Conservation (phyloP, 2,888 invertebrate genomes). For the Empis stercorea region DNA sequence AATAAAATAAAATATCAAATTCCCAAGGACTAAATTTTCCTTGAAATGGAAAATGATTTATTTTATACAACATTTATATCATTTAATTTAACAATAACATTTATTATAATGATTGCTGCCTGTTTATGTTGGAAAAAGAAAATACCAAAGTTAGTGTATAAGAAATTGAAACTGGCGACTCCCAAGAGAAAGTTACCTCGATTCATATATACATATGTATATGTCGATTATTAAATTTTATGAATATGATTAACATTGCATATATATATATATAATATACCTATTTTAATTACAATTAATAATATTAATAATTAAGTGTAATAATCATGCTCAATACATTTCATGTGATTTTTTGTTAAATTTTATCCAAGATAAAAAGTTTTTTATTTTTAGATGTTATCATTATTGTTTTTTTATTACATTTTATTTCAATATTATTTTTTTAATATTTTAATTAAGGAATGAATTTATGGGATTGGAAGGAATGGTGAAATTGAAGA, state of each 20-base stretch:
- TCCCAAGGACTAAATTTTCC: neutral
- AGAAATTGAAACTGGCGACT: no score
- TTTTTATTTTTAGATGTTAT: no score
- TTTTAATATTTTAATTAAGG: constrained; percentile 32
- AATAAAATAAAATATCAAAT: no score
- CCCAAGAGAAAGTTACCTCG: no score
- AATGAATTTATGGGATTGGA: constrained; percentile 57
- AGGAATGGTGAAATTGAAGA: constrained; percentile 59
- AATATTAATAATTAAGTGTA: no score
- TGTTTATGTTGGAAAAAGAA: constrained; percentile 65
- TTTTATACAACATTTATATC: neutral
- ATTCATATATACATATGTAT: no score
- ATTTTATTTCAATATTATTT: constrained; percentile 3
- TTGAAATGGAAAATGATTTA: neutral
- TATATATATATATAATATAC: no score
- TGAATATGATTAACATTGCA: no score
- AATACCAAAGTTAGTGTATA: constrained; percentile 57
- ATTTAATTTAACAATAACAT: neutral
- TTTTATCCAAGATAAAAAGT: no score
- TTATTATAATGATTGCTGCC: constrained; percentile 33
- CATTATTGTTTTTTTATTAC: neutral
- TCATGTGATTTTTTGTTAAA: neutral
- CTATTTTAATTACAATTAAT: no score
- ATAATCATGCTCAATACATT: neutral
- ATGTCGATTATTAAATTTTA: no score